These are phyloP conservation scores for Chloroceryle amazona DNA, from an alignment of 2,797 vertebrate genomes.

Conservation along the genomic window DNA sequence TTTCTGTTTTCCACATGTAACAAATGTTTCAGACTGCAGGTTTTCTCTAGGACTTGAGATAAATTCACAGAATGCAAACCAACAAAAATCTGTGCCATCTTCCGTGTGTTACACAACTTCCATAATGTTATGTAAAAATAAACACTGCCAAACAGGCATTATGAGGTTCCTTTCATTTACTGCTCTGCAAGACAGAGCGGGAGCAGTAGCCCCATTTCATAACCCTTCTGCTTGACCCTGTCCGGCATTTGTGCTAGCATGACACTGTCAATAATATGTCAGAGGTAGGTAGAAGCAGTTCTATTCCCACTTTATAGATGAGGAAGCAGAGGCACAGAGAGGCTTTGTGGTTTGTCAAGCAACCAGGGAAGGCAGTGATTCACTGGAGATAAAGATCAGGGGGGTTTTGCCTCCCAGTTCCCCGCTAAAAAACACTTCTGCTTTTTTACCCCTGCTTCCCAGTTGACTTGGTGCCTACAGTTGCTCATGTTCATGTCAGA, in stretches of 20 bases:
- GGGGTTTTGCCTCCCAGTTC: neutral
- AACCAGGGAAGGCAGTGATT: neutral
- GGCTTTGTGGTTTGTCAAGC: neutral
- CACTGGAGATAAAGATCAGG: neutral
- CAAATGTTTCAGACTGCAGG: neutral
- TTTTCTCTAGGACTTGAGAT: conserved; percentile 2
- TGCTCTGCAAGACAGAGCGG: neutral
- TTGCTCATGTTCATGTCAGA: neutral
- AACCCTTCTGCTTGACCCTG: neutral
- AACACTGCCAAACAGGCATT: neutral
- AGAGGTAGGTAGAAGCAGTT: neutral
- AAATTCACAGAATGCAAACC: conserved; percentile 17
- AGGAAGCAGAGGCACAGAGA: neutral
- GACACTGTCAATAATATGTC: neutral
- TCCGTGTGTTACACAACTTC: conserved; percentile 19
- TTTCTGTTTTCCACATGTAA: conserved; percentile 35
- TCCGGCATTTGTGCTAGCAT: neutral
- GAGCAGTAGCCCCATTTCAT: neutral
- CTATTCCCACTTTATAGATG: neutral
- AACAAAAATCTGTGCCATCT: neutral
- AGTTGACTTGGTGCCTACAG: neutral
- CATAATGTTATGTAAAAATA: conserved; percentile 38
- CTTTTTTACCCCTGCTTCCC: neutral
- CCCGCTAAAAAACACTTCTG: neutral
- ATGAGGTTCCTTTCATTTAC: neutral